Evolutionary conservation across 2,888 invertebrate species (phyloP).

Genomic region (Eledona agricola): DNA sequence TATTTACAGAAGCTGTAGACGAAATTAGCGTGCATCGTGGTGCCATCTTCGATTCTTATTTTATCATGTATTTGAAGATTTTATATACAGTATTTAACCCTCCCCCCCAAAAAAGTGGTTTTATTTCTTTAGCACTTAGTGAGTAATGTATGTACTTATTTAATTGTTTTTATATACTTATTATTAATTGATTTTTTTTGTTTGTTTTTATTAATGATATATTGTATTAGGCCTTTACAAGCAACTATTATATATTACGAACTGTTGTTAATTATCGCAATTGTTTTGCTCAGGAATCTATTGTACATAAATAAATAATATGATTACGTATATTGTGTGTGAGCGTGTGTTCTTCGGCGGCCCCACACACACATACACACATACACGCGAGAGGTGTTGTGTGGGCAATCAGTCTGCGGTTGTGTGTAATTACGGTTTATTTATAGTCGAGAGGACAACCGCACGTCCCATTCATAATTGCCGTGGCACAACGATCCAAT

Average conservation of each 20-base stretch:
- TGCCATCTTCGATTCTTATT: slow-evolving; percentile 42
- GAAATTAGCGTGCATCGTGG: slow-evolving; percentile 38
- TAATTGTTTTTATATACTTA: slow-evolving; percentile 33
- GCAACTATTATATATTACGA: slow-evolving; percentile 44
- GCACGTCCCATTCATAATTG: slow-evolving; percentile 24
- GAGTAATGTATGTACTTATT: slow-evolving; percentile 35
- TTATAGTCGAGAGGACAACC: slow-evolving; percentile 28
- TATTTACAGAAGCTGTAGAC: slow-evolving; percentile 22
- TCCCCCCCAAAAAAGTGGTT: slow-evolving; percentile 12
- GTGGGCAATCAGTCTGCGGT: slow-evolving; percentile 25
- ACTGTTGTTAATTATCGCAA: slow-evolving; percentile 53
- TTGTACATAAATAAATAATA: slow-evolving; percentile 50
- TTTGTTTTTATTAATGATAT: slow-evolving; percentile 43
- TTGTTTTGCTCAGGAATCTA: slow-evolving; percentile 60
- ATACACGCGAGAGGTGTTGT: slow-evolving; percentile 18
- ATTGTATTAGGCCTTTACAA: slow-evolving; percentile 49
- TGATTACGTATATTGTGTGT: slow-evolving; percentile 24
- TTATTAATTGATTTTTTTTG: slow-evolving; percentile 48
- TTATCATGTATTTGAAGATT: slow-evolving; percentile 24
- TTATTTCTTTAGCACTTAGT: slow-evolving; percentile 30
- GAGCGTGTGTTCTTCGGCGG: slow-evolving; percentile 11
- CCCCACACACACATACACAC: background rate
- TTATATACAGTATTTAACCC: slow-evolving; percentile 30
- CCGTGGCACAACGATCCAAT: too few species aligned
- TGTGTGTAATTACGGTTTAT: slow-evolving; percentile 28